Percentiles rank a stretch among this genome's conserved stretches.
Evolutionary conservation across 2,888 invertebrate genomes (phyloP).

Genomic region (Temnothorax ravouxi): DNA sequence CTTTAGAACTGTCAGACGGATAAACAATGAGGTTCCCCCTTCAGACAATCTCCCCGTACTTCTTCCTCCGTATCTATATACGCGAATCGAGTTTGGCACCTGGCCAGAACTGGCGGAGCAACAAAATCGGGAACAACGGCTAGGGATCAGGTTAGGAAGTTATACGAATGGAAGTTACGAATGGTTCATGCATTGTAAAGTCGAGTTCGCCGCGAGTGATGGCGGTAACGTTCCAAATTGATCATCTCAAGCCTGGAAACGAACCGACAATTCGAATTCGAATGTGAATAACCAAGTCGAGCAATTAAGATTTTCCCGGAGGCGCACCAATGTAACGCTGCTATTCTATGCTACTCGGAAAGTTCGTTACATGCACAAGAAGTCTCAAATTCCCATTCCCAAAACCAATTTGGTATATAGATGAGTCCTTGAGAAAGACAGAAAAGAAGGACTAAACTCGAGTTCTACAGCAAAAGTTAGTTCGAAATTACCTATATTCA

Average conservation of each 20-base stretch:
- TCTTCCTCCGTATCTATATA: slow-evolving; percentile 31
- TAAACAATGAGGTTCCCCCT: slow-evolving; percentile 63
- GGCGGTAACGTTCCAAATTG: slow-evolving; percentile 26
- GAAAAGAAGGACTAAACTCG: not conserved
- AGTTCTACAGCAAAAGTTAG: not conserved
- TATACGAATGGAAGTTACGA: slow-evolving; percentile 39
- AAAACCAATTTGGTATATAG: slow-evolving; percentile 3
- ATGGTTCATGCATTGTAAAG: slow-evolving; percentile 37
- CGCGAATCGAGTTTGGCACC: slow-evolving; percentile 52
- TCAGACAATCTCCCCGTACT: slow-evolving; percentile 35
- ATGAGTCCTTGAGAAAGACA: not conserved
- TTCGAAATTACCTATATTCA: not conserved
- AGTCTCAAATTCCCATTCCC: not conserved
- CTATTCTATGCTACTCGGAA: not conserved
- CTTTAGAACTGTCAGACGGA: slow-evolving; percentile 42
- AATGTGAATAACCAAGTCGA: slow-evolving; percentile 19
- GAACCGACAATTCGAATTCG: not conserved
- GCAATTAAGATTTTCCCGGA: slow-evolving; percentile 39
- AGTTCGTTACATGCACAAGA: slow-evolving; percentile 19
- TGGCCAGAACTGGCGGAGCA: slow-evolving; percentile 54
- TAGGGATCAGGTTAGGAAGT: slow-evolving; percentile 20
- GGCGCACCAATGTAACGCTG: not conserved
- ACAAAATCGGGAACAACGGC: slow-evolving; percentile 44
- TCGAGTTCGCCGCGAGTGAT: slow-evolving; percentile 12
- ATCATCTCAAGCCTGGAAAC: slow-evolving; percentile 4